These are phyloP conservation scores for Euschistus heros DNA, from an alignment of 1,140 invertebrate genomes.

Conservation along the genomic window DNA sequence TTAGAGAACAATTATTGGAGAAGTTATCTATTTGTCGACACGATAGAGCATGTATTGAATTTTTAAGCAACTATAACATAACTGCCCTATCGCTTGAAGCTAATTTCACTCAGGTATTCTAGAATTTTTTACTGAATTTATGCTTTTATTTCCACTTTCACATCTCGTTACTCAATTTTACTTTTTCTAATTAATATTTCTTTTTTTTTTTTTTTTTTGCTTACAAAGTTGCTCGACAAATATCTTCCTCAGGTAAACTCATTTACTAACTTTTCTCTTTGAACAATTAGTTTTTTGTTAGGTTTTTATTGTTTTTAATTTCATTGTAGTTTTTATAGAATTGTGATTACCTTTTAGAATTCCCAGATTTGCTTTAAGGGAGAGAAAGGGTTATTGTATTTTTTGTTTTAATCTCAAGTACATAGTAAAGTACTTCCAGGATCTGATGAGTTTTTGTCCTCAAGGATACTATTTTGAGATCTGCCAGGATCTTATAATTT, in stretches of 20 bases:
- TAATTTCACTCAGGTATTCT: slow-evolving; percentile 48
- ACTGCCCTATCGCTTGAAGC: slow-evolving; percentile 49
- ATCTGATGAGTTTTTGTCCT: no score
- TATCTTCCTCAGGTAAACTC: slow-evolving; percentile 28
- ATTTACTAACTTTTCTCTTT: not conserved
- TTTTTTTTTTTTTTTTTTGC: slow-evolving; percentile 25
- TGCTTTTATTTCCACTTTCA: no score
- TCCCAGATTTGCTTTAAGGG: no score
- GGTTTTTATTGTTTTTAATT: no score
- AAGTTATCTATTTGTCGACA: slow-evolving; percentile 46
- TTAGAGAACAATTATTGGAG: slow-evolving; percentile 49
- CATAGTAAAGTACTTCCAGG: no score
- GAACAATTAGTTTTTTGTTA: no score
- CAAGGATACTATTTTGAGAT: no score
- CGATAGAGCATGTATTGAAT: slow-evolving; percentile 46
- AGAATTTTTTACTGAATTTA: not conserved
- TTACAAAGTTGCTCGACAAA: slow-evolving; percentile 29
- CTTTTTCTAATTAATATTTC: not conserved
- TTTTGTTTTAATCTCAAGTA: no score
- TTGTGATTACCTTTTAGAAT: no score
- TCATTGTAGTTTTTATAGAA: no score
- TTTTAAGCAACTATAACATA: slow-evolving; percentile 51
- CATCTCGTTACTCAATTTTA: not conserved
- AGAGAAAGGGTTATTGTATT: no score
- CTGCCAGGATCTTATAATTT: no score